Base-by-base conservation (phyloP, 1,140 invertebrate genomes). In the Conus ventricosus region DNA sequence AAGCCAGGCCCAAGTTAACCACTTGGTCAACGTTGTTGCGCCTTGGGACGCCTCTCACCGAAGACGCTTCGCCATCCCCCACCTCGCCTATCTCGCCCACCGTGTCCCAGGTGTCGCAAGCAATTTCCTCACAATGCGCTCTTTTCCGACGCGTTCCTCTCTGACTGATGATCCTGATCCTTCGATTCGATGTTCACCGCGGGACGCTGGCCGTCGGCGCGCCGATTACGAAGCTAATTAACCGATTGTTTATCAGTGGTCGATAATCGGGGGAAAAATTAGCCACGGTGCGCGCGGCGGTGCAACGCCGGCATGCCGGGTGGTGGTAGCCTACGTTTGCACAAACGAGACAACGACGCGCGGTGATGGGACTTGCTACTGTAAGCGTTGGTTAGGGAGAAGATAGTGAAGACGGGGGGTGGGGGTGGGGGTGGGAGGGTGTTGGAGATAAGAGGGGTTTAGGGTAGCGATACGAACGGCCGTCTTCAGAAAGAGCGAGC, bases 111-210 rank as follows among this genome's bases (percentile, higher is more conserved):
- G 80, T 81, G 80, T 81, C 80, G 80, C 39, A 54, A 15, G 7
- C 80, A 81, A 81, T 81, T 81, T 20, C 3, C 39, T 17, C 39
- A 81, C 80, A 81, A 81, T 81, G 80, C 80, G 20, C 80, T 17
- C 23, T 20, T 8, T 54, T 23, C 51, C 5, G 51, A 51, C 39
- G 54, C 80, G 1, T 15, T 54, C 7, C 5, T 39, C 51, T 54
- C 15, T 54, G 80, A 81, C 39, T 53, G 80, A 81, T 54, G 80
- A 20, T 6, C 23, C 80, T 20, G 51, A 53, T 81, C 13, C 80
- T 81, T 81, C 39, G 51, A 23, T 23, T 3, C 13, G 80, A 81
- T 23, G 51, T 54, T 54, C 80, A 4, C 39, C 51, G 53, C 54
- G 0, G 80, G 13, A 23, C 67, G 67, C 67, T 23, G 67, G 6